Percentiles rank a stretch among this genome's conserved stretches.
Conservation (phyloP, 2,888 invertebrate species). For the Lycophotia porphyrea region DNA sequence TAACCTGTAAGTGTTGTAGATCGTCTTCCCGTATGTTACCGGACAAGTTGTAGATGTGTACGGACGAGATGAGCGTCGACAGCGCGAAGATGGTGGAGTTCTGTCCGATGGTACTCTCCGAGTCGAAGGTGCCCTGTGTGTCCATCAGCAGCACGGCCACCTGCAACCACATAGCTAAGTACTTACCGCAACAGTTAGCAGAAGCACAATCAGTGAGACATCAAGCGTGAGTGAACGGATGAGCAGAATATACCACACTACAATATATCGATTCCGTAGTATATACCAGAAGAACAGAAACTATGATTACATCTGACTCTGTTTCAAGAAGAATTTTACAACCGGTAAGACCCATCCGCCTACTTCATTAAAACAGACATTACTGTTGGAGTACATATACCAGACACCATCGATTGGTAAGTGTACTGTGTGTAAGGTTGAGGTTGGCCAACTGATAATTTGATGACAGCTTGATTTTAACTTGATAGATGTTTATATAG, state of each 20-base stretch:
- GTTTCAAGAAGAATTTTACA: not conserved
- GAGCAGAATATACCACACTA: not conserved
- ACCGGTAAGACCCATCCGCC: not conserved
- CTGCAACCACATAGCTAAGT: constrained; percentile 75
- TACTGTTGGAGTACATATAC: not conserved
- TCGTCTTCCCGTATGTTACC: constrained; percentile 99
- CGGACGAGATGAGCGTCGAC: constrained; percentile 98
- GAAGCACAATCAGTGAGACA: not conserved
- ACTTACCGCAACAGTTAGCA: not conserved
- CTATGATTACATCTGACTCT: not conserved
- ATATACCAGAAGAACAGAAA: not conserved
- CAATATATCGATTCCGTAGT: not conserved
- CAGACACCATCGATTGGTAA: not conserved
- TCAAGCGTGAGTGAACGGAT: not conserved
- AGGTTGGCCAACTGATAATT: not conserved
- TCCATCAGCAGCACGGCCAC: constrained; percentile 96
- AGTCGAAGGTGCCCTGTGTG: constrained; percentile 99
- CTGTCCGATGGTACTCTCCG: constrained; percentile 97
- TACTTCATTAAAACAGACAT: not conserved
- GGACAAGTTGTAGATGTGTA: constrained; percentile 98
- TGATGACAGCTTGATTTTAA: not conserved
- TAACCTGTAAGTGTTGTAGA: constrained; percentile 96
- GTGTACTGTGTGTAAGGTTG: too few relatives aligned
- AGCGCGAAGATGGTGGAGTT: constrained; percentile 94
- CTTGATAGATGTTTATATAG: not conserved